These are phyloP conservation scores for Panulirus ornatus DNA, from an alignment of 1,140 invertebrate genomes.

Conservation along the genomic window DNA sequence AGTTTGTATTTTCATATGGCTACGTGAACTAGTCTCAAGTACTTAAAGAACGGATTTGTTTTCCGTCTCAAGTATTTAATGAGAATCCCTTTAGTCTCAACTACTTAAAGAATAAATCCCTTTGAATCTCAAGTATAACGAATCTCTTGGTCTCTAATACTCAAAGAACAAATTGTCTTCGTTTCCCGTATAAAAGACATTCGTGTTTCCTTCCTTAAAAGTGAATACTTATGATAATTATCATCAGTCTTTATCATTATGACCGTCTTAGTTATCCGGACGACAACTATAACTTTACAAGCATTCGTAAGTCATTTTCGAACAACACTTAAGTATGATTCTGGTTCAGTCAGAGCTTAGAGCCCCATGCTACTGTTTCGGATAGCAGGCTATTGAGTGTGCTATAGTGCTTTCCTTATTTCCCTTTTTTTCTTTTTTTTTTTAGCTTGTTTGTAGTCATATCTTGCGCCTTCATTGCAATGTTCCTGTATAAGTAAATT, in stretches of 20 bases:
- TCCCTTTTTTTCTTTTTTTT: slow-evolving; percentile 40
- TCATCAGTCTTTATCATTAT: too few species aligned
- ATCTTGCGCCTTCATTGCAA: slow-evolving; percentile 50
- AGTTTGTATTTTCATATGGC: slow-evolving; percentile 30
- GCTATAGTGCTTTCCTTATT: slow-evolving; percentile 53
- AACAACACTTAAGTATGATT: not conserved
- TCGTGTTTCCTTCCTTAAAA: too few species aligned
- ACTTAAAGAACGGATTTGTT: slow-evolving; percentile 8
- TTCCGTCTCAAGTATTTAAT: too few species aligned
- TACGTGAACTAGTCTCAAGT: slow-evolving; percentile 51
- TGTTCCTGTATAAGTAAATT: slow-evolving; percentile 58
- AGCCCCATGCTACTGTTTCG: slow-evolving; percentile 5
- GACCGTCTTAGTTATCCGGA: too few species aligned
- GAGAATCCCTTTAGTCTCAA: too few species aligned
- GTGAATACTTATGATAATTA: too few species aligned
- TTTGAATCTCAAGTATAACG: not conserved
- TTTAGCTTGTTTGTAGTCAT: slow-evolving; percentile 38
- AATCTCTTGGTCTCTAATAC: too few species aligned
- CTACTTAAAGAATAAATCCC: slow-evolving; percentile 17
- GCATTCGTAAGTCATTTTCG: too few species aligned
- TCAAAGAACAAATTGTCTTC: not conserved
- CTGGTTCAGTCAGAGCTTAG: not conserved
- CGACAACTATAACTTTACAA: too few species aligned
- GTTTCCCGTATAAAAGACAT: too few species aligned
- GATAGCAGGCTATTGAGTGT: slow-evolving; percentile 39